Conservation (phyloP, 2,888 invertebrate species). For the Corbicula japonica region DNA sequence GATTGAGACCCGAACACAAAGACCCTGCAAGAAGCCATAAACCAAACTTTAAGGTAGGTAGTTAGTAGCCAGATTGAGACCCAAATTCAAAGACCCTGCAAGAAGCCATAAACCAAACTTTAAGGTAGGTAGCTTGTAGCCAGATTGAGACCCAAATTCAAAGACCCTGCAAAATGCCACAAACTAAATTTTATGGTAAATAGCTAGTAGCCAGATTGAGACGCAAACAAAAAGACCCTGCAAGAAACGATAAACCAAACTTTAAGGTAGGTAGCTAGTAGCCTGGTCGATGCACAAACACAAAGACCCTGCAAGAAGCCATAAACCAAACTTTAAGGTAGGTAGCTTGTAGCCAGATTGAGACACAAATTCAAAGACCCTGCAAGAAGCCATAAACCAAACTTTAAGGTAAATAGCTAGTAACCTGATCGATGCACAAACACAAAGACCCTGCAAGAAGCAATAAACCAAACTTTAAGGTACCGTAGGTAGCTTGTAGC, state of each 20-base stretch:
- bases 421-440: too few species aligned
- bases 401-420: too few species aligned
- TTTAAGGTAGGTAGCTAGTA: too few species aligned
- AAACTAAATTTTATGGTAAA: slow-evolving; percentile 53
- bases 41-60: slow-evolving; percentile 54
- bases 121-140: slow-evolving; percentile 54
- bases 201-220: slow-evolving; percentile 48
- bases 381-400: too few species aligned
- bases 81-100: slow-evolving; percentile 34
- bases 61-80: slow-evolving; percentile 49
- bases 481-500: too few species aligned
- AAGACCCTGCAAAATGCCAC: slow-evolving; percentile 34
- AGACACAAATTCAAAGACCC: too few species aligned
- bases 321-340: too few species aligned
- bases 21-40: slow-evolving; percentile 40
- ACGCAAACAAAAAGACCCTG: slow-evolving; percentile 37
- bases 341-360: too few species aligned
- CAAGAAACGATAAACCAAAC: slow-evolving; percentile 38
- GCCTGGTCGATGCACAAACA: too few species aligned
- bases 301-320: too few species aligned
- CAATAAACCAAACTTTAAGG: too few species aligned
- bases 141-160: slow-evolving; percentile 37
- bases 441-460: too few species aligned
- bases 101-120: slow-evolving; percentile 45
- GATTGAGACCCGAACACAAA: slow-evolving; percentile 37